Evolutionary conservation across 2,888 invertebrate species (phyloP).

Genomic region (Netelia melanura): DNA sequence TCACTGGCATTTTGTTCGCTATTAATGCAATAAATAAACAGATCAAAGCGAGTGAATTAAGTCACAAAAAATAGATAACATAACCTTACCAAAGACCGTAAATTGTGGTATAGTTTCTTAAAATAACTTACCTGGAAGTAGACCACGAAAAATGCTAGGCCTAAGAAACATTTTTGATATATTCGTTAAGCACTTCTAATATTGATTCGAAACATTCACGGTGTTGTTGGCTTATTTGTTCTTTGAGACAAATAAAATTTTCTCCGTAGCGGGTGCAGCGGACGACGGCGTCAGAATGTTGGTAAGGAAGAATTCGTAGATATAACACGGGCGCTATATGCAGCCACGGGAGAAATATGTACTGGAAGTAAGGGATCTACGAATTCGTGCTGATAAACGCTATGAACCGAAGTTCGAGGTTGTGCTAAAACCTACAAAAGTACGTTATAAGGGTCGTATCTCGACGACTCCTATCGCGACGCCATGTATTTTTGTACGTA

Average conservation of each 20-base stretch:
- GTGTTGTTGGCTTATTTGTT: slow-evolving; percentile 33
- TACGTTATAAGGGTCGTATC: not conserved
- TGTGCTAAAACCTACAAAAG: no score
- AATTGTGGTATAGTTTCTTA: slow-evolving; percentile 49
- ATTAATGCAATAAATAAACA: slow-evolving; percentile 14
- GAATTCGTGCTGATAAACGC: not conserved
- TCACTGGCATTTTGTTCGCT: slow-evolving; percentile 49
- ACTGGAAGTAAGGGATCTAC: slow-evolving; percentile 4
- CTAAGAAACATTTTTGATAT: slow-evolving; percentile 62
- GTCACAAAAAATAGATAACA: not conserved
- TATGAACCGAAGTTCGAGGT: not conserved
- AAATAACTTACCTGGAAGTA: slow-evolving; percentile 60
- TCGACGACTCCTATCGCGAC: not conserved
- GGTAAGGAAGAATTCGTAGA: slow-evolving; percentile 4
- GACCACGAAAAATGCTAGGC: slow-evolving; percentile 36
- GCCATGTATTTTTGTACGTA: not conserved
- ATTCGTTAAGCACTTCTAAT: not conserved
- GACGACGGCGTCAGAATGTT: not conserved
- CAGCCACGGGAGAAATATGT: not conserved
- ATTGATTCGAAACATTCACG: slow-evolving; percentile 11
- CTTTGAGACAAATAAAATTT: not conserved
- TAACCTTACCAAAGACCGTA: slow-evolving; percentile 37
- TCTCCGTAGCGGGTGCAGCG: not conserved
- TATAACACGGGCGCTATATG: not conserved
- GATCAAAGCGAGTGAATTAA: not conserved